Percentiles rank a stretch among this genome's conserved stretches.
Evolutionary conservation across 1,140 invertebrate species (phyloP).

Genomic region (Drosophila bipectinata): DNA sequence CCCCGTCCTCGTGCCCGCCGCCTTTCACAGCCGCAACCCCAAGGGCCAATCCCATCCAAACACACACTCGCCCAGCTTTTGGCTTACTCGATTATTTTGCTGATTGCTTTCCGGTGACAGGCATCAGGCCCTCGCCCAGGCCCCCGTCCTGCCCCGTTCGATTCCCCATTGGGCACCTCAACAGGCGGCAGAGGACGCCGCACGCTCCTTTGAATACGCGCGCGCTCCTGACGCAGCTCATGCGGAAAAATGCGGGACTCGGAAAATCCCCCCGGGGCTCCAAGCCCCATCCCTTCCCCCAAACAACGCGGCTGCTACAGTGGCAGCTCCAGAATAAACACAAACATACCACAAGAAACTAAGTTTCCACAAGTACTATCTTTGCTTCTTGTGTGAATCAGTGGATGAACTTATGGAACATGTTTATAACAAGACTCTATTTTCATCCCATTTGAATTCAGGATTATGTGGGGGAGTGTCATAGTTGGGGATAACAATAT

Average conservation of each 20-base stretch:
- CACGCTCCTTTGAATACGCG: conserved; percentile 57
- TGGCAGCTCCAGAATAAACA: conserved; percentile 25
- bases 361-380: neutral
- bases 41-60: conserved; percentile 43
- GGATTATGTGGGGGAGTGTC: neutral
- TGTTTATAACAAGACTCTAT: neutral
- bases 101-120: conserved; percentile 80
- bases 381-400: neutral
- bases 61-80: conserved; percentile 24
- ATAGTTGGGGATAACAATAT: neutral
- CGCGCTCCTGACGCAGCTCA: conserved; percentile 56
- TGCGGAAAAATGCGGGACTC: conserved; percentile 73
- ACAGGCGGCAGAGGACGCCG: conserved; percentile 39
- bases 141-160: neutral
- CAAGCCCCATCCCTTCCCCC: conserved; percentile 12
- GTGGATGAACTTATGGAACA: neutral
- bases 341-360: neutral
- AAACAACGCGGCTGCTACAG: conserved; percentile 25
- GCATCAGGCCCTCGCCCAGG: conserved; percentile 7
- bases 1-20: conserved; percentile 18
- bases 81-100: conserved; percentile 78
- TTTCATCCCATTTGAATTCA: neutral
- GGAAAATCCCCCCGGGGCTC: conserved; percentile 26
- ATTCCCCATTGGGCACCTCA: conserved; percentile 47
- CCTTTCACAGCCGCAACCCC: conserved; percentile 62